phyloP scores from a whole-genome alignment of 2,113 vertebrate genomes.

The Rallus limicola region DNA sequence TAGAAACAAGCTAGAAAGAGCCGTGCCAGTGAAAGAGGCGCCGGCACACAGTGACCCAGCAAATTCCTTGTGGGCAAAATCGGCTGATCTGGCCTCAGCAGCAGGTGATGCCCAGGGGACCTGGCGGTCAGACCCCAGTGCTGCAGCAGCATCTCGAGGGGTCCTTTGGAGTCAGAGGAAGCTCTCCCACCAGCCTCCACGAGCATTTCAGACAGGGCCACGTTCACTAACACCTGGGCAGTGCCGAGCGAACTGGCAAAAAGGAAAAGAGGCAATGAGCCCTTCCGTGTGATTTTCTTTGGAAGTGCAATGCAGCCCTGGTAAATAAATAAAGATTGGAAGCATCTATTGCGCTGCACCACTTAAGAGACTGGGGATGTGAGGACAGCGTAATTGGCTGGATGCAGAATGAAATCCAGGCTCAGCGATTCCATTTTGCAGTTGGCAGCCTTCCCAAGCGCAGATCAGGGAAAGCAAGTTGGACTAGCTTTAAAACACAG shows the following conservation, averaged over 20 bases:
- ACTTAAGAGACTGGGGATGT: not conserved
- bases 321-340: conserved; percentile 23
- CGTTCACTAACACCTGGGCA: rapidly evolving
- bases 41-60: not conserved
- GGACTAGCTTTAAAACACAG: conserved; percentile 20
- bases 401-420: conserved; percentile 48
- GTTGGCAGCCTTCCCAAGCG: conserved; percentile 57
- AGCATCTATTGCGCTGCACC: not conserved
- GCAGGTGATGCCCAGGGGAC: not conserved
- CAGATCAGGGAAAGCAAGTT: conserved; percentile 9
- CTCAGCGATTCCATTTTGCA: conserved; percentile 64
- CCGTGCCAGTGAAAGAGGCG: not conserved
- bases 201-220: rapidly evolving
- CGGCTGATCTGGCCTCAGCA: rapidly evolving
- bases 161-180: rapidly evolving
- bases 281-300: rapidly evolving
- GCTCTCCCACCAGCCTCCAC: rapidly evolving
- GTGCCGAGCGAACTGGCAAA: rapidly evolving
- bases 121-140: rapidly evolving
- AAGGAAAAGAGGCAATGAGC: not conserved
- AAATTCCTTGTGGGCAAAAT: rapidly evolving
- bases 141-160: rapidly evolving
- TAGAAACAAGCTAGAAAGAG: not conserved
- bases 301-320: not conserved
- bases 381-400: not conserved